These are phyloP conservation scores for Cassiopea andromeda DNA, from an alignment of 30 jellyfish, hydroid and myxozoan species.

Conservation along the genomic window DNA sequence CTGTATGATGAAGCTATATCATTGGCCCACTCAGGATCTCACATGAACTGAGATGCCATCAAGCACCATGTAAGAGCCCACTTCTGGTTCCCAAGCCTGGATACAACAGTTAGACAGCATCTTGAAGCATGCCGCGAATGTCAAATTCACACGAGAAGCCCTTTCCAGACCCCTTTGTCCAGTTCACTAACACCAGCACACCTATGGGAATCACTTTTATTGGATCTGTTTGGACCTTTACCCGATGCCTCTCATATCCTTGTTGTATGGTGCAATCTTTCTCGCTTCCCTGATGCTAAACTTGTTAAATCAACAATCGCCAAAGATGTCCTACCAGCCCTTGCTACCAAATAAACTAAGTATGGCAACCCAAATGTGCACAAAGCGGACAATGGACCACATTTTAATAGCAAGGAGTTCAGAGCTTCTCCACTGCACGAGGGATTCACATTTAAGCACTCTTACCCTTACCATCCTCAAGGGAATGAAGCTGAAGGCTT, in stretches of 20 bases:
- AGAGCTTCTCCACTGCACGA: too few relatives aligned
- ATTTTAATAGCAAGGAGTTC: constrained; percentile 18
- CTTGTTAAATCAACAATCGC: constrained; percentile 53
- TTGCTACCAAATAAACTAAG: constrained; percentile 20
- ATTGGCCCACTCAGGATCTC: neutral
- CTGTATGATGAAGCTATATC: neutral
- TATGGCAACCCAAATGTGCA: constrained; percentile 62
- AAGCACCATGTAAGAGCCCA: constrained; percentile 14
- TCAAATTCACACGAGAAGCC: constrained; percentile 4
- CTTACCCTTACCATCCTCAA: too few relatives aligned
- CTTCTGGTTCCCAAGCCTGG: constrained; percentile 26
- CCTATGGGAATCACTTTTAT: constrained; percentile 26
- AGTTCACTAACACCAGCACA: constrained; percentile 8
- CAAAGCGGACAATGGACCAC: constrained; percentile 73
- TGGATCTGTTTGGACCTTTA: constrained; percentile 58
- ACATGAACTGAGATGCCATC: neutral
- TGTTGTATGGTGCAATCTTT: constrained; percentile 9
- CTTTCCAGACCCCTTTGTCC: neutral
- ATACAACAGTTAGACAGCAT: neutral
- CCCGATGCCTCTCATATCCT: constrained; percentile 37
- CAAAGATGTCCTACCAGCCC: constrained; percentile 45
- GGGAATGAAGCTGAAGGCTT: too few relatives aligned
- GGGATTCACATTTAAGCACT: too few relatives aligned
- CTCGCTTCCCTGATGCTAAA: constrained; percentile 76
- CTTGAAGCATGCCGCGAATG: constrained; percentile 2